Percentiles rank a stretch among this genome's conserved stretches.
Evolutionary conservation across 2,797 vertebrate genomes (phyloP).

Genomic region (Lophius americanus): DNA sequence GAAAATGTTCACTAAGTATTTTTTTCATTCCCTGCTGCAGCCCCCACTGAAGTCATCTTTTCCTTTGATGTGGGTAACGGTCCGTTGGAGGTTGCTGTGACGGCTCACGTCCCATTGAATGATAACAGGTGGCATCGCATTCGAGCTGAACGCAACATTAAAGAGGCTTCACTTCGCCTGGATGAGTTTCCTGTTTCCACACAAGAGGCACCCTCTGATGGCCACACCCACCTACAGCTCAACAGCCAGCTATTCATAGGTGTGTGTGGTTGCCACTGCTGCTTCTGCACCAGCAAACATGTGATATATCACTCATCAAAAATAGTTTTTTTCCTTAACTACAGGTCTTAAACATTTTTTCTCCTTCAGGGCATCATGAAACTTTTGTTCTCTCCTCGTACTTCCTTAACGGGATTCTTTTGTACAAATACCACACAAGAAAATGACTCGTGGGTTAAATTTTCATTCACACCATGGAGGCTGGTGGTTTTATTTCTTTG

Average conservation of each 20-base stretch:
- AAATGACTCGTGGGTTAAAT: not conserved
- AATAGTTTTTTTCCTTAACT: too few relatives aligned
- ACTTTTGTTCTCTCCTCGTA: not conserved
- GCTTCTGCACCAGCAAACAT: not conserved
- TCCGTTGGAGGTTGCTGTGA: conserved; percentile 84
- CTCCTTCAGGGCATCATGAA: too few relatives aligned
- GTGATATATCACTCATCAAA: too few relatives aligned
- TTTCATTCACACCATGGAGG: conserved; percentile 6
- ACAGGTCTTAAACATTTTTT: too few relatives aligned
- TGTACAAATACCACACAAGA: not conserved
- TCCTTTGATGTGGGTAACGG: conserved; percentile 97
- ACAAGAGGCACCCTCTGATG: conserved; percentile 84
- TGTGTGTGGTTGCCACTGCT: conserved; percentile 42
- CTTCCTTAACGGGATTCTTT: not conserved
- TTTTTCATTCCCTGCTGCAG: conserved; percentile 68
- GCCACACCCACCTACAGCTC: conserved; percentile 91
- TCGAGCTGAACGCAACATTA: conserved; percentile 89
- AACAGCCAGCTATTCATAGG: conserved; percentile 97
- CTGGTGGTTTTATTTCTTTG: conserved; percentile 13
- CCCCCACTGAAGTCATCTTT: conserved; percentile 88
- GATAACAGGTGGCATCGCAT: conserved; percentile 93
- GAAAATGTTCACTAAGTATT: conserved; percentile 2
- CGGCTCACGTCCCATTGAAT: conserved; percentile 80
- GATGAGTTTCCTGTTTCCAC: conserved; percentile 83
- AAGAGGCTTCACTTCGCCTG: conserved; percentile 89